phyloP scores from a whole-genome alignment of 2,797 vertebrate genomes.

The Lithobates pipiens region DNA sequence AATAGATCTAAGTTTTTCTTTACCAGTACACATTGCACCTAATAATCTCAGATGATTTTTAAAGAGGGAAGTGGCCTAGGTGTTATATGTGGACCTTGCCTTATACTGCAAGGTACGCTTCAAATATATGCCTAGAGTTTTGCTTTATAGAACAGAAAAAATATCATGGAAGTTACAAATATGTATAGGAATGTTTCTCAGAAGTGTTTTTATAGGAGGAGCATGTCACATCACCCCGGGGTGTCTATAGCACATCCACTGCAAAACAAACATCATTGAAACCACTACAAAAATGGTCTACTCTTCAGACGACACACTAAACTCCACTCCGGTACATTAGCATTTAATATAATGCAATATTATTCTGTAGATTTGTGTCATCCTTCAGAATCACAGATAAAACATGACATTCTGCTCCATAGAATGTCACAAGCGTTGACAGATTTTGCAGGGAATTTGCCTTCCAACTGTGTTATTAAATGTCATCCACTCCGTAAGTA shows the following conservation, averaged over 20 bases:
- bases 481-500: neutral
- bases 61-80: too few species aligned
- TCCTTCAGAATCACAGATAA: neutral
- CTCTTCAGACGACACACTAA: too few species aligned
- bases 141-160: neutral
- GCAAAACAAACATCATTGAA: constrained; percentile 82
- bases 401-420: neutral
- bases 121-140: too few species aligned
- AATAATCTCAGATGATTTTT: too few species aligned
- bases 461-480: constrained; percentile 18
- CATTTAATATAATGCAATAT: constrained; percentile 12
- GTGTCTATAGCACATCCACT: constrained; percentile 62
- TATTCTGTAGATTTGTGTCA: neutral
- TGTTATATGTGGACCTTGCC: too few species aligned
- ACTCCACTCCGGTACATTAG: too few species aligned
- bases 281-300: constrained; percentile 70
- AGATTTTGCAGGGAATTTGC: constrained; percentile 18
- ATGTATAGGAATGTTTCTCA: constrained; percentile 38
- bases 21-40: too few species aligned
- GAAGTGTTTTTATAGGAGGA: constrained; percentile 18
- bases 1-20: too few species aligned
- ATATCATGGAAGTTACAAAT: neutral
- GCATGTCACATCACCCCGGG: constrained; percentile 64
- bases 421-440: constrained; percentile 62
- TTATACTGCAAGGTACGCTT: too few species aligned